A percentile compares a stretch with the other conserved stretches of the same genome.
phyloP scores from a whole-genome alignment of 2,113 vertebrate genomes.

The Hemiscyllium ocellatum region DNA sequence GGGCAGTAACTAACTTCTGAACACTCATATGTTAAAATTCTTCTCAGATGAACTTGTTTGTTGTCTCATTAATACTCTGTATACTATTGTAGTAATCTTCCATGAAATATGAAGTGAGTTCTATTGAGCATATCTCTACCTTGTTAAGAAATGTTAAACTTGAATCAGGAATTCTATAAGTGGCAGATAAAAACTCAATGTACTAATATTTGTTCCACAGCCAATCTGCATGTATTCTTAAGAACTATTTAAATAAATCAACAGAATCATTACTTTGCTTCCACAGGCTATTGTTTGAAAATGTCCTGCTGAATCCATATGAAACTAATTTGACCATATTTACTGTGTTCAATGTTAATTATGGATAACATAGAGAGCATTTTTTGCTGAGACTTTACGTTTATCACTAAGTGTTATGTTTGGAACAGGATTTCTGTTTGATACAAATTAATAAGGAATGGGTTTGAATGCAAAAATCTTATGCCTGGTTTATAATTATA shows the following conservation, averaged over 20 bases:
- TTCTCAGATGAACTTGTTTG: neutral
- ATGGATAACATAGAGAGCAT: neutral
- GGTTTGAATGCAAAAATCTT: neutral
- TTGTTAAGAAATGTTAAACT: neutral
- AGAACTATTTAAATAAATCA: constrained; percentile 9
- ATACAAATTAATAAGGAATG: neutral
- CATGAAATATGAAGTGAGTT: too few relatives aligned
- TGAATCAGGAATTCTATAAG: neutral
- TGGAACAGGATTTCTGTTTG: constrained; percentile 4
- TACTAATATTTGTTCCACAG: neutral
- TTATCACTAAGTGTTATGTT: neutral
- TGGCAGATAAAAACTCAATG: neutral
- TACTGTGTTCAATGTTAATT: neutral
- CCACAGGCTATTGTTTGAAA: neutral
- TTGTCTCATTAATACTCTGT: neutral
- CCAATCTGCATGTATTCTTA: neutral
- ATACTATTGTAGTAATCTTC: neutral
- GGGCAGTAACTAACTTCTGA: neutral
- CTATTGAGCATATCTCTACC: neutral
- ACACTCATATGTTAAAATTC: neutral
- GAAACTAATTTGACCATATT: neutral
- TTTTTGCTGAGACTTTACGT: neutral
- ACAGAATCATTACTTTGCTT: neutral
- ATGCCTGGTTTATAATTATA: neutral
- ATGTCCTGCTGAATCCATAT: neutral